Base-by-base conservation (phyloP, 2,888 invertebrate species). In the Acrocera orbiculus region DNA sequence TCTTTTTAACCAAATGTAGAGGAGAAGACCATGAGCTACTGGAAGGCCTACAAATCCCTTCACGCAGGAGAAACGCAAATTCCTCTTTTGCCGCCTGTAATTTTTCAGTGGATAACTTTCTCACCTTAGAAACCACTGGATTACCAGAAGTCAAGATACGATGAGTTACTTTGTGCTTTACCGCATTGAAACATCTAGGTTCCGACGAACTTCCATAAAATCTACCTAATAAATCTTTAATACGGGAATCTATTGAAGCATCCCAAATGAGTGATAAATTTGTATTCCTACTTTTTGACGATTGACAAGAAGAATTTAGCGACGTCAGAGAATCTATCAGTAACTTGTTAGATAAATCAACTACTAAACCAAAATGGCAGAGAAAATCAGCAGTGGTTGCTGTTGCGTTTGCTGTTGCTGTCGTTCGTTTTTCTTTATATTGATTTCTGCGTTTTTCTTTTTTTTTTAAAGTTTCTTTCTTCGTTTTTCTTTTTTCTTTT, bases 41-140 rank as follows among this genome's bases (percentile, higher is more conserved):
- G 0, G 56, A 58, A 0, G 54, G 58, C 4, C 54, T 42, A 22
- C 54, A 53, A 6, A 58, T 53, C 1, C 56, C 58, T 15, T 46
- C 38, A 17, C 56, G 45, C 16, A 32, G 13, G 3, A n/a, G 26
- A 10, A 26, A n/a, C n/a, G n/a, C 32, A 14, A 32, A 25, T 14
- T 32, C 25, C 16, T 11, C 4, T 17, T 32, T 32, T 4, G 30
- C 20, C 3, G 17, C 17, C 14, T 22, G 19, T n/a, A 4, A 16
- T 16, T 28, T 15, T 28, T 28, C 28, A 0, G 50, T 52, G 2
- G 47, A 44, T 2, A 58, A 36, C 9, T 22, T 15, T 4, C 45
- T 41, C 16, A 34, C 23, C 10, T 14, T 9, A 8, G 10, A 16
- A 8, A 7, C 11, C 4, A 17, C 11, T 14, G 30, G 30, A 11